These are phyloP conservation scores for Eumacrocentrus americanus DNA, from an alignment of 2,888 invertebrate species.

Conservation along the genomic window DNA sequence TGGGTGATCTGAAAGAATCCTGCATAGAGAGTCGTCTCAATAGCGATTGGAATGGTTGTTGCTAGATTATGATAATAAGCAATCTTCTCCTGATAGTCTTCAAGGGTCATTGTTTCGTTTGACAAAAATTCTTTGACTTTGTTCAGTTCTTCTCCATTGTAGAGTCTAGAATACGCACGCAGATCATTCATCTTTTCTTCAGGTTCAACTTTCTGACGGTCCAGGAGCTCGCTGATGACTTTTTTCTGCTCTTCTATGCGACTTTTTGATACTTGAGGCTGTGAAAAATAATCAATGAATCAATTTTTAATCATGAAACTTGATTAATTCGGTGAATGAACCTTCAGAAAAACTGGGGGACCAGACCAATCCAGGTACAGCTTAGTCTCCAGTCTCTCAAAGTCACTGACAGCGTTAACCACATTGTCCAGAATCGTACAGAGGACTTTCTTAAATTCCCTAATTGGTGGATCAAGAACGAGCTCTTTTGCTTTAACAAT, in stretches of 20 bases:
- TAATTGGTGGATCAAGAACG: constrained; percentile 76
- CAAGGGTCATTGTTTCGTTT: constrained; percentile 67
- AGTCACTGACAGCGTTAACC: constrained; percentile 73
- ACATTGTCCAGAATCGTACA: constrained; percentile 76
- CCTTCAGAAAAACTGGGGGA: constrained; percentile 44
- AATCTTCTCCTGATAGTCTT: constrained; percentile 69
- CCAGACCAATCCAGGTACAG: constrained; percentile 71
- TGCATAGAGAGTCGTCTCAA: constrained; percentile 72
- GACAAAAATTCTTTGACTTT: constrained; percentile 71
- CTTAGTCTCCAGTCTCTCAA: constrained; percentile 82
- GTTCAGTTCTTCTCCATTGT: constrained; percentile 45
- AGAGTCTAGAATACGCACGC: constrained; percentile 44
- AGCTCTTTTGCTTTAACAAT: constrained; percentile 69
- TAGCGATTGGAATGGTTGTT: constrained; percentile 67
- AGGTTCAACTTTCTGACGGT: constrained; percentile 75
- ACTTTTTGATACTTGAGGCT: constrained; percentile 80
- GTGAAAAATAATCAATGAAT: constrained; percentile 42
- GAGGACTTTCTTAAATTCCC: constrained; percentile 76
- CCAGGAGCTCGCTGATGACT: constrained; percentile 70
- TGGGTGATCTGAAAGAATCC: constrained; percentile 88
- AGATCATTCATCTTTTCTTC: constrained; percentile 76
- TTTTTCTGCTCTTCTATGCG: constrained; percentile 71
- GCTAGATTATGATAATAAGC: constrained; percentile 68
- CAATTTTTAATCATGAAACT: neutral
- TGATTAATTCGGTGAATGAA: constrained; percentile 23